Base-by-base conservation (phyloP, 2,888 invertebrate genomes). In the Anarsia innoxiella region DNA sequence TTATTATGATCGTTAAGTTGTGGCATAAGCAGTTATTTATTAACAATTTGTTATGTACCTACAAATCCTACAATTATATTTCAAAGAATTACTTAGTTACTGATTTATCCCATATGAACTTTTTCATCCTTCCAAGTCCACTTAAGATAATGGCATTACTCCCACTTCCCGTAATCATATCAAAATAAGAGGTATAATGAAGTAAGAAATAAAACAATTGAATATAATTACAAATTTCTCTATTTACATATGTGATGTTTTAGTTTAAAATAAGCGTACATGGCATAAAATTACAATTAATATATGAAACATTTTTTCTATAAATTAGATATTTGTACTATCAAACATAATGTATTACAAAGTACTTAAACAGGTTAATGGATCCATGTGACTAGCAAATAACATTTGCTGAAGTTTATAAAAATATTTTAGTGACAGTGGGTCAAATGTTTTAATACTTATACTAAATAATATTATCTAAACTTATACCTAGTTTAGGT, bases 281-380 rank as follows among this genome's bases (percentile, higher is more conserved):
- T 80, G 80, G 79, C 84, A 76, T 84, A 83, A 77, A 79, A 82
- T 80, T 80, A 80, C 69, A 74, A 76, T 79, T 77, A 79, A 75
- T 75, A 78, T 76, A 80, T 71, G 75, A 79, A 73, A 77, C 70
- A 75, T 75, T 80, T 77, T 61, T 73, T 65, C 78, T 83, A 83
- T 82, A 83, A 83, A 83, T 83, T 79, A 83, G 68, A 76, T 76
- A 76, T 82, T 84, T 83, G 84, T 84, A 83, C 84, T 84, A 83
- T 84, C 80, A 71, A 82, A 80, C 77, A 79, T 79, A 28, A 35
- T 35, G 35, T 72, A 74, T 76, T 68, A 78, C 70, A 76, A 78
- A 79, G 73, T 79, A 83, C 73, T 72, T 73, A 78, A 60, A 69
- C 61, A 74, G 66, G 74, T 76, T 78, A 78, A 77, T 73, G 74